Conservation (phyloP, 2,888 invertebrate species). For the Rhagophthalmus giganteus region DNA sequence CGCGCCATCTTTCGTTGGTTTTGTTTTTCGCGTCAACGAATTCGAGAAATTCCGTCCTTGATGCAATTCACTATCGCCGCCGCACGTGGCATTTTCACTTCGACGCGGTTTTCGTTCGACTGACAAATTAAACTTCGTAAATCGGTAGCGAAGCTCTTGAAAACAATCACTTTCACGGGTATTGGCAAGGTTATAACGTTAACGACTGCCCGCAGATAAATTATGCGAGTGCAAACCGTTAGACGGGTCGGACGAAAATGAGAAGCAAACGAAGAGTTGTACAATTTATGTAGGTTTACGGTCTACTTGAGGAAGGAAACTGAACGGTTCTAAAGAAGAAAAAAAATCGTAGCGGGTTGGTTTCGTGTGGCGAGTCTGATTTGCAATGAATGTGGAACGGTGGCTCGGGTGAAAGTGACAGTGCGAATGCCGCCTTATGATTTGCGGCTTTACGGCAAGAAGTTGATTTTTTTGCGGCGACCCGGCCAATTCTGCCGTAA, state of each 20-base stretch:
- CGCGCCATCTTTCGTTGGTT: too few relatives aligned
- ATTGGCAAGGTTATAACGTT: not conserved
- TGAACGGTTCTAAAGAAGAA: conserved; percentile 20
- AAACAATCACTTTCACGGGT: conserved; percentile 25
- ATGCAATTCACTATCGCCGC: too few relatives aligned
- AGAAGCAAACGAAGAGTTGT: conserved; percentile 29
- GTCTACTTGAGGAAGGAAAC: conserved; percentile 32
- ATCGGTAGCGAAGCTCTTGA: too few relatives aligned
- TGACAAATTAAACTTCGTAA: too few relatives aligned
- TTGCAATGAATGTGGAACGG: conserved; percentile 24
- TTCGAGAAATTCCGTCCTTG: too few relatives aligned
- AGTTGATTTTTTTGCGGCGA: conserved; percentile 6
- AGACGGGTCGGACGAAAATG: conserved; percentile 15
- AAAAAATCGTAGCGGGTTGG: conserved; percentile 15
- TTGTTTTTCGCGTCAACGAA: too few relatives aligned
- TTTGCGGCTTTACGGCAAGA: conserved; percentile 21
- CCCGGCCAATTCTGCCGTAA: not conserved
- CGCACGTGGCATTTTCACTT: too few relatives aligned
- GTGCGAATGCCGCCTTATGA: conserved; percentile 20
- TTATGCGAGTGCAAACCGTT: conserved; percentile 5
- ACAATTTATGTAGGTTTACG: conserved; percentile 34
- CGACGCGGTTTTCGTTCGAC: too few relatives aligned
- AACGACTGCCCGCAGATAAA: too few relatives aligned
- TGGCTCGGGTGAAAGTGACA: conserved; percentile 34
- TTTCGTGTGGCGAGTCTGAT: conserved; percentile 27